Base-by-base conservation (phyloP, 2,888 invertebrate genomes). In the Lithophane leautieri region DNA sequence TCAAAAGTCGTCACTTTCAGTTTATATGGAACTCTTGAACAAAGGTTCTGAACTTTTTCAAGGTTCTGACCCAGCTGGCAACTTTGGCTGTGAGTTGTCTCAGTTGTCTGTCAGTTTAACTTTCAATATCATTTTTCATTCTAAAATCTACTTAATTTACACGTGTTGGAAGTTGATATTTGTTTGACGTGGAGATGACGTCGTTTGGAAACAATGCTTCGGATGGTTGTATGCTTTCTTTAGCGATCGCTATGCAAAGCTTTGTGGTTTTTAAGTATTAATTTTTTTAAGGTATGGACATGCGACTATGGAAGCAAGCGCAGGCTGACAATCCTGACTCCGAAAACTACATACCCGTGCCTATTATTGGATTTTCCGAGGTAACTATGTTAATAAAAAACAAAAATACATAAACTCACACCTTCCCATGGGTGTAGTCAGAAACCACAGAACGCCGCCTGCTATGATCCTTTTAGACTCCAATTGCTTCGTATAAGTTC, bases 281-380 rank as follows among this genome's bases (percentile, higher is more conserved):
- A 8, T 9, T 63, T n/a, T 83, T 88, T 91, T 76, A 93, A 97
- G 98, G 99, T n/a, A 98, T 99, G 91, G 99, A 99, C 93, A 97
- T 98, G 67, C 97, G 99, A 79, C 97, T 99, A 89, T 99, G 99
- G 99, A 98, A 98, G 90, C 99, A 99, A 93, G 99, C 99, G 0
- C 99, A 99, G 90, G 96, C 98, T 47, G 99, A 99, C 91, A 99
- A 99, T 96, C 99, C 99, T 0, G 98, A 99, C 94, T 97, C 98
- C 0, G 97, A 97, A 54, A 98, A 98, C 89, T 98, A 99, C 89
- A 98, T 99, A 90, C 99, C 99, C 0, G 98, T 99, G 19, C 99
- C 99, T 0, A 98, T 99, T 94, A 97, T 99, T 84, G 99, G 99
- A 0, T 99, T 99, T 91, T 97, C 97, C 54, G 98, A 98, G 93